Conservation (phyloP, 1,140 invertebrate species). For the Ceratina australensis region DNA sequence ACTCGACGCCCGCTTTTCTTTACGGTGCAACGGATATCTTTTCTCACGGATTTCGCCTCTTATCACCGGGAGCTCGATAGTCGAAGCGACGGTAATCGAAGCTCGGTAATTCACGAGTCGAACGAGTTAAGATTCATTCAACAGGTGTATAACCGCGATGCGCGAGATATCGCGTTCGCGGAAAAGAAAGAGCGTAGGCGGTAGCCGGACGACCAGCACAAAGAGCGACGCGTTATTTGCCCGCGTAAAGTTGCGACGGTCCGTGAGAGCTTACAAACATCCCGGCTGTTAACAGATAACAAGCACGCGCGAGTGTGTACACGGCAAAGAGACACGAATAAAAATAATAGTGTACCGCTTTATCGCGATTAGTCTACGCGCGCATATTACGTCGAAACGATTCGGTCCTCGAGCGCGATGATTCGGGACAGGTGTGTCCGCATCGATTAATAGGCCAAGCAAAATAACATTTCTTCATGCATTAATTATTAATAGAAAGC, state of each 20-base stretch:
- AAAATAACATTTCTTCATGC: no score
- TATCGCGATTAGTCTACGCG: no score
- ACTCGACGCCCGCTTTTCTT: constrained; percentile 1
- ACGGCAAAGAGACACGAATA: neutral
- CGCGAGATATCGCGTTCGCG: constrained; percentile 17
- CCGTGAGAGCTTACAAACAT: neutral
- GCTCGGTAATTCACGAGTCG: constrained; percentile 9
- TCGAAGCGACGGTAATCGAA: neutral
- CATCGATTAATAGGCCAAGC: no score
- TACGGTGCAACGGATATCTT: neutral
- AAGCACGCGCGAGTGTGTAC: no score
- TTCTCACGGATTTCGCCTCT: neutral
- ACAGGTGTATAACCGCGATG: constrained; percentile 40
- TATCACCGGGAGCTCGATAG: neutral
- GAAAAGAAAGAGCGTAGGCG: constrained; percentile 19
- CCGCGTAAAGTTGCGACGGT: neutral
- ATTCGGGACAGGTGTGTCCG: no score
- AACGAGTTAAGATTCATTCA: constrained; percentile 39
- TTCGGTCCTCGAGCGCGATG: no score
- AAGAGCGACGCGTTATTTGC: constrained; percentile 23
- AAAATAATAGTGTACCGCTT: neutral
- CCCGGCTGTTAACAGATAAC: constrained; percentile 32
- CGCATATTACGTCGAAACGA: no score
- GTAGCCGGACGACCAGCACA: neutral
- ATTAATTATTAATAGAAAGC: no score